phyloP scores from a whole-genome alignment of 2,797 vertebrate genomes.

The Crossoptilon crossoptilon region DNA sequence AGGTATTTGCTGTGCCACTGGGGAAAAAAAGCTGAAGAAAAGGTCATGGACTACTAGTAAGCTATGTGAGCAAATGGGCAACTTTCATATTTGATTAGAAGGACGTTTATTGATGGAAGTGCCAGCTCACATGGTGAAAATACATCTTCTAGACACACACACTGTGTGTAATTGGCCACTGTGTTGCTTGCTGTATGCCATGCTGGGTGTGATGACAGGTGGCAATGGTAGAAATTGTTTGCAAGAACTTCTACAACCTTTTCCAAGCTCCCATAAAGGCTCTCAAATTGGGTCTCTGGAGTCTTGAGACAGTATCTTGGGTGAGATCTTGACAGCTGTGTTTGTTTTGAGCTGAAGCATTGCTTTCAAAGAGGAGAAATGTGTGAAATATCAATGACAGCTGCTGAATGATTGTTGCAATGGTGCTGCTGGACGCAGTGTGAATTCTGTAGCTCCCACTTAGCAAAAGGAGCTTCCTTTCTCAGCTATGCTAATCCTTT shows the following conservation, averaged over 20 bases:
- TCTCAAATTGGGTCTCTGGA: neutral
- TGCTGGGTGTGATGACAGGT: neutral
- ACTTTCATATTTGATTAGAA: neutral
- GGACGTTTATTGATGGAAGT: neutral
- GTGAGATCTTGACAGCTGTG: neutral
- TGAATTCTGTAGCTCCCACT: neutral
- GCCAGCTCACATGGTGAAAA: neutral
- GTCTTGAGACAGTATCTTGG: neutral
- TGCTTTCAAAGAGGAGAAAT: neutral
- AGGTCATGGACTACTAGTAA: fast-evolving
- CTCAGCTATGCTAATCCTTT: neutral
- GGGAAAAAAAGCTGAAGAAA: neutral
- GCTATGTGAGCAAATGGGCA: neutral
- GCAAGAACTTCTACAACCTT: neutral
- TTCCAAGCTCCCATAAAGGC: neutral
- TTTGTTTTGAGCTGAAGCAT: neutral
- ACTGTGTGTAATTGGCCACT: neutral
- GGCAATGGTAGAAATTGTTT: neutral
- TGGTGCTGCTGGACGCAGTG: neutral
- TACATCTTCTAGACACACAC: neutral
- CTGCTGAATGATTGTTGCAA: neutral
- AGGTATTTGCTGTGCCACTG: neutral
- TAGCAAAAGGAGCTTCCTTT: neutral
- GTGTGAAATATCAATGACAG: neutral
- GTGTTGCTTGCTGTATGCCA: neutral